Evolutionary conservation across 2,888 invertebrate genomes (phyloP), one percentile per base, ranked within the genome.

Genomic region (Bombylius major): DNA sequence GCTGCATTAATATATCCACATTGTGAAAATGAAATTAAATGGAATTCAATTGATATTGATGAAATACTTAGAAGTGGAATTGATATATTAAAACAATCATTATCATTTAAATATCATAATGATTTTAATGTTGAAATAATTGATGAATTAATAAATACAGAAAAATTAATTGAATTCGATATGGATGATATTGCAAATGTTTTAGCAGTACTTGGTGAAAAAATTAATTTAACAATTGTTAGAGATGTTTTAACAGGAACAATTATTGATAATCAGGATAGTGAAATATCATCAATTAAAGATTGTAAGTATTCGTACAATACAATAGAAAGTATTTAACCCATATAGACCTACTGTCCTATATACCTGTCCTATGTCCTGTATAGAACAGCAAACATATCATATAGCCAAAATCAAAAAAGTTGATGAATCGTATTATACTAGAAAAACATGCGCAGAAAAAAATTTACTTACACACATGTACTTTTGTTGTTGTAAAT

Each of bases 1-100:
- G 53, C 58, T 8, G 56, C 59, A 5, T 23, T 61, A 8, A 47
- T 62, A n/a, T 58, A 32, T 23, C 36, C 51, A 11, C n/a, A 50
- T 4, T 47, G 58, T 8, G 33, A 33, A 0, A 39, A 59, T 5
- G 54, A 57, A 46, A 46, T 51, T 12, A 56, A 61, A 11, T 64
- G 64, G 64, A 39, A 53, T 1, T 23, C 7, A 4, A 48, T 39
- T 5, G 58, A 55, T 12, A 55, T 64, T 46, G 62, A 63, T 46
- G 53, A 54, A 32, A 42, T 64, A 1, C 51, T 64, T 0, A 36
- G 34, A n/a, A 47, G 52, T 31, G 63, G 63, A 3, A 50, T 54
- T 12, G 55, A 57, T 7, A 39, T 51, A 23, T 55, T 46, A 39
- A 54, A 47, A 34, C 46, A 55, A 45, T 50, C 55, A 5, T 8